These are phyloP conservation scores for Nesoenas mayeri DNA, from an alignment of 2,113 vertebrate genomes.

Conservation along the genomic window DNA sequence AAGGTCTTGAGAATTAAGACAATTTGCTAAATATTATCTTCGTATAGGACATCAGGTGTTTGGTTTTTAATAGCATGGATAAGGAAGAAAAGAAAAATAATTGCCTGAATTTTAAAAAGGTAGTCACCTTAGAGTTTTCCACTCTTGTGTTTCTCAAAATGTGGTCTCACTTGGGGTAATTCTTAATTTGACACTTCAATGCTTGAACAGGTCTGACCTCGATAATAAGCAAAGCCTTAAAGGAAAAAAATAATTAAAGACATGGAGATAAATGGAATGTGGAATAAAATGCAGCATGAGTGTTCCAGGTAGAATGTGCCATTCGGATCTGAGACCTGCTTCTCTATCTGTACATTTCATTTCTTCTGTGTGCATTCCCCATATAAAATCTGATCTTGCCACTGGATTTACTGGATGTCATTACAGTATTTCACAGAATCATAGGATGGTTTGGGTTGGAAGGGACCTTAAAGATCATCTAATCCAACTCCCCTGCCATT, in stretches of 20 bases:
- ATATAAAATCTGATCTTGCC: not conserved
- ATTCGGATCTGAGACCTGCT: not conserved
- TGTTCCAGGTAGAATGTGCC: not conserved
- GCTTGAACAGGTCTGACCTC: not conserved
- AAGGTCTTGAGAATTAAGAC: not conserved
- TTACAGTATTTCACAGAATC: not conserved
- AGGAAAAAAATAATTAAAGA: not conserved
- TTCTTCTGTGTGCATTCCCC: not conserved
- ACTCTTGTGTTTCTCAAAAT: not conserved
- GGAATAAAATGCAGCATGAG: not conserved
- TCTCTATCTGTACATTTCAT: not conserved
- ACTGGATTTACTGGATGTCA: not conserved
- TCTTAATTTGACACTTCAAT: not conserved
- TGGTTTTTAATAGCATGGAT: not conserved
- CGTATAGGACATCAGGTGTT: not conserved
- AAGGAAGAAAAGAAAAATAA: not conserved
- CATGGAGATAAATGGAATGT: not conserved
- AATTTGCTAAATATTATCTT: not conserved
- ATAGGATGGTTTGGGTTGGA: not conserved
- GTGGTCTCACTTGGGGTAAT: not conserved
- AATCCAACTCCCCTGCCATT: not conserved
- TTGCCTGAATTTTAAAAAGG: not conserved
- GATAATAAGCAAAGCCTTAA: not conserved
- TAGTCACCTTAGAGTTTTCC: not conserved
- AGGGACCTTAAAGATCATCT: not conserved